These are phyloP conservation scores for Notarius lentiginosus DNA, from an alignment of 2,113 vertebrate species.

Conservation along the genomic window DNA sequence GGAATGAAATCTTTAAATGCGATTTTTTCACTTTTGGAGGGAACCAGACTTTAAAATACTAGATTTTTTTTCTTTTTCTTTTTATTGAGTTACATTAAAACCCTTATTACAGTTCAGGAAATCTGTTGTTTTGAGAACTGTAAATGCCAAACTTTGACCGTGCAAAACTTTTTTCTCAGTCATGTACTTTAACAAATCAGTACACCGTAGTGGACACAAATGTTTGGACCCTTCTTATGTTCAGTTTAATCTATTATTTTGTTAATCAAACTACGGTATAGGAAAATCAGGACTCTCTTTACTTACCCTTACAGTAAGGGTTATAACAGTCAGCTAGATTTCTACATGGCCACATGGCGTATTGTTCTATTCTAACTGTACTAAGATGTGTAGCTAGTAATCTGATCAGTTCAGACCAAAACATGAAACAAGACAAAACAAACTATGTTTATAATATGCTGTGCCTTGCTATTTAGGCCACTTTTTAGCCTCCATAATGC, in stretches of 20 bases:
- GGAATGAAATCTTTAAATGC: neutral
- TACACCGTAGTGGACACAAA: neutral
- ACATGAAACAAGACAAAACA: neutral
- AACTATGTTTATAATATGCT: neutral
- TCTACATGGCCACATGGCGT: neutral
- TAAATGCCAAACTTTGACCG: neutral
- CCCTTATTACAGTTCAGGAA: neutral
- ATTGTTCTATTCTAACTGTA: neutral
- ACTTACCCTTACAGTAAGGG: neutral
- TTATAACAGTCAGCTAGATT: neutral
- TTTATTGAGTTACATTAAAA: neutral
- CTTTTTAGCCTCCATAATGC: neutral
- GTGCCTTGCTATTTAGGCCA: neutral
- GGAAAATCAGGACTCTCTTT: neutral
- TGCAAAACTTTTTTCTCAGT: neutral
- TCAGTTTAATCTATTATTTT: neutral
- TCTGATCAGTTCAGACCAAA: constrained; percentile 4
- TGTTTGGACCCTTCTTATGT: neutral
- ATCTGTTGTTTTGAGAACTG: neutral
- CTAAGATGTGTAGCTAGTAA: neutral
- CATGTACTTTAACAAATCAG: neutral
- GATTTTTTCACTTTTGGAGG: too few relatives aligned
- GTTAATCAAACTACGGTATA: neutral
- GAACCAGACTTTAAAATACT: too few relatives aligned
- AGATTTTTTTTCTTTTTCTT: neutral